Conservation (phyloP, 2,113 vertebrate genomes). For the Cynocephalus volans region DNA sequence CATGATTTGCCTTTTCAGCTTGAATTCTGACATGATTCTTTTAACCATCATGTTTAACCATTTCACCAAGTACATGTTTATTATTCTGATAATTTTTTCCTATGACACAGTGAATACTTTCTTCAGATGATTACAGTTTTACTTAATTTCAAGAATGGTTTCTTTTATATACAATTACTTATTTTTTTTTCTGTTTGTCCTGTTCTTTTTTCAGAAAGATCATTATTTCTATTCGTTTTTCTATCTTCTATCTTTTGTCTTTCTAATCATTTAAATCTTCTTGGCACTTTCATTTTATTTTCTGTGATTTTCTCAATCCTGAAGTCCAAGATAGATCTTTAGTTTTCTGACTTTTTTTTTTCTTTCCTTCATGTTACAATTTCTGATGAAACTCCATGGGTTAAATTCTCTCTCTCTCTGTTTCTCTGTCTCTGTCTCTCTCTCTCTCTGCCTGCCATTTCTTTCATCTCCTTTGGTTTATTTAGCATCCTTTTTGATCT, state of each 20-base stretch:
- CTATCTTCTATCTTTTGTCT: not conserved
- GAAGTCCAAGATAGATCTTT: not conserved
- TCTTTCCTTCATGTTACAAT: not conserved
- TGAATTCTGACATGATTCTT: not conserved
- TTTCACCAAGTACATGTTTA: not conserved
- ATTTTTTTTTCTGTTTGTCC: not conserved
- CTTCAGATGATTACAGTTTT: not conserved
- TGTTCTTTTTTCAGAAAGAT: not conserved
- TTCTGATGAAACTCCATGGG: not conserved
- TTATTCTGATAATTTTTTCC: slow-evolving; percentile 8
- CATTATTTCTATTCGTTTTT: not conserved
- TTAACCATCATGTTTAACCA: not conserved
- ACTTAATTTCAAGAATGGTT: not conserved
- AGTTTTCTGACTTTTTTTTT: not conserved
- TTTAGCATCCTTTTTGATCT: not conserved
- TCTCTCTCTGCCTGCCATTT: not conserved
- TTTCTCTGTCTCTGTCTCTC: not conserved
- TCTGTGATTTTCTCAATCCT: not conserved
- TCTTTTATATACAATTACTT: not conserved
- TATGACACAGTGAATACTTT: not conserved
- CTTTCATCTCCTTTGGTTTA: not conserved
- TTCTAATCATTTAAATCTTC: not conserved
- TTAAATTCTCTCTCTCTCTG: not conserved
- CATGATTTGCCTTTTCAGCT: not conserved
- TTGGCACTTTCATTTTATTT: not conserved